Base-by-base conservation (phyloP, 1,140 invertebrate genomes). In the Habropoda laboriosa region DNA sequence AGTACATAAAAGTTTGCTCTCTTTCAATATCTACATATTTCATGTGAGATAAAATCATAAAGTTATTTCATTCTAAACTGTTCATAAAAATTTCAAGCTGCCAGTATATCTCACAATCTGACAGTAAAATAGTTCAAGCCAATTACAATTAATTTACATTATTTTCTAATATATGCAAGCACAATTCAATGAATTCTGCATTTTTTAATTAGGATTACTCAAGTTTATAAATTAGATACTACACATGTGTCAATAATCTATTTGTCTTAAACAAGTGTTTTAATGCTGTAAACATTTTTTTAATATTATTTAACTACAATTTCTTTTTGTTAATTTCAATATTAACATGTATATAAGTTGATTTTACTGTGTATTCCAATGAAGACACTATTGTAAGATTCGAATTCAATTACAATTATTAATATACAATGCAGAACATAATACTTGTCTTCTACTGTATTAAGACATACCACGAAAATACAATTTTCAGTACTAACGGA, bases 1-100 rank as follows among this genome's bases (percentile, higher is more conserved):
- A 77, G 78, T 74, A 60, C 24, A 57, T 72, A 70, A 67, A 80
- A 64, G 21, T 49, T 76, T 30, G 32, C 70, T 83, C 73, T 79
- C 70, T 61, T 73, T 76, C 53, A 64, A 85, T 49, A 75, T 80
- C 16, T 45, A 81, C 21, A 49, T 45, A 66, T 67, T 55, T 66
- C 68, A 47, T 75, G 30, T 27, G 47, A 63, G 3, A 45, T 77
- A 61, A 24, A 35, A 70, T 35, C 21, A 13, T 55, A 58, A 27
- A 21, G 55, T 67, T 58, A 58, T 81, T 79, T 58, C 21, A 58
- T 40, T 68, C 21, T 21, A 81, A 61, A 61, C 35, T 27, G 21
- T 80, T 77, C 67, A 70, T 47, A 53, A 67, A 55, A 80, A 58
- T 73, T 32, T 53, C 27, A 75, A 73, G 67, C 53, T 74, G 72